phyloP scores from a whole-genome alignment of 2,888 invertebrate species.

The Apoda limacodes region DNA sequence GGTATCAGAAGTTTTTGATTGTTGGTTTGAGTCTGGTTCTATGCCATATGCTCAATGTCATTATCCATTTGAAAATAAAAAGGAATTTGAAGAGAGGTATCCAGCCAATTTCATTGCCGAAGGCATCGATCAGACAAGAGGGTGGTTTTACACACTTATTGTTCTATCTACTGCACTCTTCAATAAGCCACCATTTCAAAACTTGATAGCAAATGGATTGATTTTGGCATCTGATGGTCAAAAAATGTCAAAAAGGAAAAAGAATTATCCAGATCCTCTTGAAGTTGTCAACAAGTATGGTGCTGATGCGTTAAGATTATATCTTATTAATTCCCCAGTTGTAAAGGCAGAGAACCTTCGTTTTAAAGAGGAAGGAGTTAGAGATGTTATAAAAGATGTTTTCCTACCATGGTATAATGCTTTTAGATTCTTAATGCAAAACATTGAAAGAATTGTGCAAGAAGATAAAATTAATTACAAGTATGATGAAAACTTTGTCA shows the following conservation, averaged over 20 bases:
- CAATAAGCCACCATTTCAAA: conserved; percentile 97
- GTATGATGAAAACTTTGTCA: conserved; percentile 64
- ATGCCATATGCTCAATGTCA: conserved; percentile 99
- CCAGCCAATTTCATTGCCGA: conserved; percentile 99
- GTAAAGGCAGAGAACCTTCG: conserved; percentile 96
- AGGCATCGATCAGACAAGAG: conserved; percentile 97
- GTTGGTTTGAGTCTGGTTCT: conserved; percentile 99
- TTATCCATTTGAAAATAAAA: conserved; percentile 94
- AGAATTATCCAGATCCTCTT: conserved; percentile 98
- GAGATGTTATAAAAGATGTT: conserved; percentile 96
- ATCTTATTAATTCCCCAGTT: conserved; percentile 97
- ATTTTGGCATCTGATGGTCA: conserved; percentile 97
- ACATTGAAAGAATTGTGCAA: conserved; percentile 84
- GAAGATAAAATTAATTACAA: conserved; percentile 70
- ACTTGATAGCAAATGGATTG: conserved; percentile 95
- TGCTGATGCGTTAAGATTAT: conserved; percentile 95
- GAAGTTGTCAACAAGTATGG: conserved; percentile 92
- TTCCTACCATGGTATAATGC: conserved; percentile 98
- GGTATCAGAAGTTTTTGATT: conserved; percentile 97
- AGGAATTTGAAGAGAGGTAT: conserved; percentile 90
- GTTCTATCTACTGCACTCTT: conserved; percentile 97
- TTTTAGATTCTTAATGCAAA: conserved; percentile 93
- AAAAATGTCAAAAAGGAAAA: conserved; percentile 99
- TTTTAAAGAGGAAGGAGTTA: conserved; percentile 97
- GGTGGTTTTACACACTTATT: conserved; percentile 99